Evolutionary conservation across 1,140 invertebrate species (phyloP).

Genomic region (Apis laboriosa): DNA sequence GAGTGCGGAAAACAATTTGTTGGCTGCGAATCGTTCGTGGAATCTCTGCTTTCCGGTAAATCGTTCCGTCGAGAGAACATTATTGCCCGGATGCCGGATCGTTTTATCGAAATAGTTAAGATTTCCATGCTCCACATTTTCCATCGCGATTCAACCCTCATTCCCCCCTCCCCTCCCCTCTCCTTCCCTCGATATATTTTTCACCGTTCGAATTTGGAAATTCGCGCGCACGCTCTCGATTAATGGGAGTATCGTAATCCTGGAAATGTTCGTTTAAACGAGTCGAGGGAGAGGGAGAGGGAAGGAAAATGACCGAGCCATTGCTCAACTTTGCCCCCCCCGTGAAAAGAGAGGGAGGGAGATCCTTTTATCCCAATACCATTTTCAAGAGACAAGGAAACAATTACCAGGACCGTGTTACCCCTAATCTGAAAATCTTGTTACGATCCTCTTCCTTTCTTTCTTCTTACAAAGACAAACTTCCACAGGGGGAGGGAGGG

Average conservation of each 20-base stretch:
- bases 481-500: not conserved
- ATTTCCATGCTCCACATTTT: not conserved
- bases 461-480: conserved; percentile 54
- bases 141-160: not conserved
- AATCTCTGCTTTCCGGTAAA: conserved; percentile 32
- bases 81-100: conserved; percentile 8
- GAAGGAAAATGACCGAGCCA: conserved; percentile 15
- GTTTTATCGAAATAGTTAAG: conserved; percentile 38
- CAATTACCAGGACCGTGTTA: conserved; percentile 67
- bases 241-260: too few species aligned
- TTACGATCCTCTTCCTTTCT: conserved; percentile 59
- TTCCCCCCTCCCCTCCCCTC: not conserved
- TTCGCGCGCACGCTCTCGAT: too few species aligned
- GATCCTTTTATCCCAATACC: conserved; percentile 17
- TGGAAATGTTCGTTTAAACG: too few species aligned
- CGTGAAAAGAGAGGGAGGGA: conserved; percentile 11
- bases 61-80: conserved; percentile 12
- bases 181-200: not conserved
- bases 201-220: not conserved
- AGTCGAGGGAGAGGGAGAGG: conserved; percentile 1
- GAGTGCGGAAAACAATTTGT: conserved; percentile 62
- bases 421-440: conserved; percentile 68
- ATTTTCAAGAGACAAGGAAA: conserved; percentile 64
- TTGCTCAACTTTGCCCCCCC: conserved; percentile 24
- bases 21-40: conserved; percentile 50